These are phyloP conservation scores for Apis cerana DNA, from an alignment of 1,140 invertebrate genomes.

Conservation along the genomic window DNA sequence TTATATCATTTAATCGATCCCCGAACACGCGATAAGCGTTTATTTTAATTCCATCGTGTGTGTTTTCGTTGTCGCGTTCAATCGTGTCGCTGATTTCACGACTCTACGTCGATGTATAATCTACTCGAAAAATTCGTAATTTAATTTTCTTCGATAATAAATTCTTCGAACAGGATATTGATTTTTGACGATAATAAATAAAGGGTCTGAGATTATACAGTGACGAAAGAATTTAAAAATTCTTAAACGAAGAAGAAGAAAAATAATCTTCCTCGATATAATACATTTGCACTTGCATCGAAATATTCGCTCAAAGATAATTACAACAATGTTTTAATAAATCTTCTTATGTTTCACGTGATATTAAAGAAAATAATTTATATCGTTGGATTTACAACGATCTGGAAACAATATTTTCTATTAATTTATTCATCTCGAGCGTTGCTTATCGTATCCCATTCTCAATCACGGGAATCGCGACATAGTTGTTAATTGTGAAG, in stretches of 20 bases:
- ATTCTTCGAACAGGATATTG: too few species aligned
- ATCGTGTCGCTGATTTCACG: background rate
- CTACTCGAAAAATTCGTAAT: background rate
- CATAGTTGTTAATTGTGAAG: constrained; percentile 5
- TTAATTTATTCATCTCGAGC: background rate
- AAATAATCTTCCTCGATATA: too few species aligned
- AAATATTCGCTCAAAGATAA: too few species aligned
- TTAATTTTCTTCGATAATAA: background rate
- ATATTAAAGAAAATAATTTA: too few species aligned
- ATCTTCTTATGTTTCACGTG: too few species aligned
- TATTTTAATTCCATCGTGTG: background rate
- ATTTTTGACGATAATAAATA: background rate
- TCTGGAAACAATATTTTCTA: background rate
- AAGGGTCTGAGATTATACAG: too few species aligned
- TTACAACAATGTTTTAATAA: too few species aligned
- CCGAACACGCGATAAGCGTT: background rate
- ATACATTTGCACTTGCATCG: too few species aligned
- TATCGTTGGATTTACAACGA: too few species aligned
- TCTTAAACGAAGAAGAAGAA: too few species aligned
- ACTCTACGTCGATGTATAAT: background rate
- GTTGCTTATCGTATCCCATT: background rate
- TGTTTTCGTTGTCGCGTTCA: background rate
- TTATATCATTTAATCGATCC: background rate
- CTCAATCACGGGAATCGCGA: background rate
- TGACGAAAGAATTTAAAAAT: too few species aligned